phyloP scores from a whole-genome alignment of 2,113 vertebrate genomes.

The Perca schrenkii region DNA sequence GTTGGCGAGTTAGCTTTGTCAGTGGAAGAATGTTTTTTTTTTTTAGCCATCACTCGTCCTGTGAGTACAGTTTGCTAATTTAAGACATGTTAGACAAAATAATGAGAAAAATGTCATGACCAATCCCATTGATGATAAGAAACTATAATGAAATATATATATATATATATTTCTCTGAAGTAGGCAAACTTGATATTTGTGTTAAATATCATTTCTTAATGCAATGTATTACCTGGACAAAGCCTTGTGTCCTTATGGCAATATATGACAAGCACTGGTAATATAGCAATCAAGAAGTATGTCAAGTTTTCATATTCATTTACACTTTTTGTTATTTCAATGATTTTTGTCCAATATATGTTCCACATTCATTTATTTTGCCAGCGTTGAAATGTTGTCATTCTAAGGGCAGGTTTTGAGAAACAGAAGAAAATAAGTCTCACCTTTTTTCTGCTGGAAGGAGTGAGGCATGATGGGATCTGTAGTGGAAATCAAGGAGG shows the following conservation, averaged over 20 bases:
- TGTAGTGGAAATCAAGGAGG: slow-evolving; percentile 58
- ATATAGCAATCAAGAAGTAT: background rate
- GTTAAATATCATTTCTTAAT: background rate
- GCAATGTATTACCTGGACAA: background rate
- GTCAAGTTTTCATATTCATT: background rate
- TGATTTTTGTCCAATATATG: too few species aligned
- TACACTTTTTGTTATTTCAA: background rate
- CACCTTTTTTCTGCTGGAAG: slow-evolving; percentile 84
- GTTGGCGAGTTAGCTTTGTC: background rate
- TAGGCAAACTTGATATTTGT: background rate
- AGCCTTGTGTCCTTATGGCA: background rate
- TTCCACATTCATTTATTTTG: background rate
- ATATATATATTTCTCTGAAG: background rate
- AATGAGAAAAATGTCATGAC: background rate
- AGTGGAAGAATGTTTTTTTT: slow-evolving; percentile 8
- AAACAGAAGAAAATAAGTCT: slow-evolving; percentile 52
- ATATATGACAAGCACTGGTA: background rate
- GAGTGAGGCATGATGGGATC: slow-evolving; percentile 84
- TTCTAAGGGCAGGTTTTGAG: background rate
- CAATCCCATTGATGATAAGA: background rate
- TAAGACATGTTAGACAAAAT: background rate
- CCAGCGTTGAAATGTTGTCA: background rate
- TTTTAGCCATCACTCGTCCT: slow-evolving; percentile 14
- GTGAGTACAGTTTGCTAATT: background rate
- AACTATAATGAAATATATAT: background rate